Conservation (phyloP, 2,888 invertebrate species). For the Drosophila atroscutellata region DNA sequence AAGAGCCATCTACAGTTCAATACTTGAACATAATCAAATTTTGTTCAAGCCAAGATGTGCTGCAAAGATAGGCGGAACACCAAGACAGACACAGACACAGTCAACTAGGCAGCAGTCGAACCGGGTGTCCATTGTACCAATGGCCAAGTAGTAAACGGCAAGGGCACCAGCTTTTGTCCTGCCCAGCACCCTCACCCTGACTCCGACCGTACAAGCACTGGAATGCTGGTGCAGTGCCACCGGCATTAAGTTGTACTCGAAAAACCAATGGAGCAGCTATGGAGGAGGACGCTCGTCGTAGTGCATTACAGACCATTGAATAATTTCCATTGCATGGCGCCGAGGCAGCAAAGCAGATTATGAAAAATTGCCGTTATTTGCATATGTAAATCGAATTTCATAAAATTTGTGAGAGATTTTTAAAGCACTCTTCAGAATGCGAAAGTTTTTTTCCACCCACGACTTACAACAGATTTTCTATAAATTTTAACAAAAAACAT, state of each 20-base stretch:
- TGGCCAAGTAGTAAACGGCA: conserved; percentile 54
- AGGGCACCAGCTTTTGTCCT: conserved; percentile 12
- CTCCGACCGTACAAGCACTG: not conserved
- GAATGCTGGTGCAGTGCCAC: conserved; percentile 10
- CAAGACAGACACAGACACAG: conserved; percentile 45
- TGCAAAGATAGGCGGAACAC: conserved; percentile 21
- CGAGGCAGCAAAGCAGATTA: conserved; percentile 77
- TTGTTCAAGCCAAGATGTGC: conserved; percentile 48
- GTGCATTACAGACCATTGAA: conserved; percentile 83
- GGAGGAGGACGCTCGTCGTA: conserved; percentile 45
- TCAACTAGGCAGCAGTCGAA: conserved; percentile 73
- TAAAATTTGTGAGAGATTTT: conserved; percentile 81
- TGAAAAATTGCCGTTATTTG: conserved; percentile 85
- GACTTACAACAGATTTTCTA: conserved; percentile 16
- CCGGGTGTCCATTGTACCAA: conserved; percentile 68
- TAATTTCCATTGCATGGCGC: conserved; percentile 81
- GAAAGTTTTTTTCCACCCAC: conserved; percentile 41
- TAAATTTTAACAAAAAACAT: conserved; percentile 16
- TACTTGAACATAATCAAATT: conserved; percentile 79
- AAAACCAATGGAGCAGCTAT: conserved; percentile 70
- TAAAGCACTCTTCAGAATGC: conserved; percentile 57
- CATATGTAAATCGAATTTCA: conserved; percentile 84
- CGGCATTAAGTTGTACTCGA: conserved; percentile 59
- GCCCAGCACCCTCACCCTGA: conserved; percentile 2
- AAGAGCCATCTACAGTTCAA: conserved; percentile 72